Base-by-base conservation (phyloP, 2,113 vertebrate genomes). In the Cygnus buccinator region DNA sequence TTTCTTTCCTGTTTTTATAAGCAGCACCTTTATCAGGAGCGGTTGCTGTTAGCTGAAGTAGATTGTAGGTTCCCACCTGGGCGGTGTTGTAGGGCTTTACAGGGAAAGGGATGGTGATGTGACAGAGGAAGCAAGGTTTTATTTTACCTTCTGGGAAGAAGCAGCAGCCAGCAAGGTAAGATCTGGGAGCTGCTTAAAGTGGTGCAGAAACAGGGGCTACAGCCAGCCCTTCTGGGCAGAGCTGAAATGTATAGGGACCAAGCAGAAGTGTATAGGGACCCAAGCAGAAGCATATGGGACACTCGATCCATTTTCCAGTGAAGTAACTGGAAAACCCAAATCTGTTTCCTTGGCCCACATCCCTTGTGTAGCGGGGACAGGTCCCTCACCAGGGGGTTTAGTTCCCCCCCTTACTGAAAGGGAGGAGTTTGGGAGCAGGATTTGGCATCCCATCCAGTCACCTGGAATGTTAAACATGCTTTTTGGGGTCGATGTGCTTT, bases 281-380 rank as follows among this genome's bases (percentile, higher is more conserved):
- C 59, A 28, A 65, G 37, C 61, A 63, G 83, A 44, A 78, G 11
- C 5, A 3, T 35, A 3, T 3, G 55, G 77, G 86, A 63, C n/a
- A 7, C 8, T 44, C 5, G 1, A 13, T 41, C 68, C 3, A 4
- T 35, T 37, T 81, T 22, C 23, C 43, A 63, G n/a, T 31, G 68
- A 67, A 84, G 66, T 57, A 57, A 46, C 13, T 31, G 41, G 55
- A 23, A 39, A 63, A 15, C 6, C 3, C 35, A 7, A 4, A 11
- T 66, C 43, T 39, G 3, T n/a, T 16, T 29, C 43, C 25, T 23
- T 8, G 13, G 7, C 4, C 29, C 3, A 0, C 13, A 46, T 23
- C 59, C 0, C 0, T 41, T 72, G 39, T 33, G 33, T 2, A 0
- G 41, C 39, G 54, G 62, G 57, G 3, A 31, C 0, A 1, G 63